phyloP scores from a whole-genome alignment of 2,888 invertebrate species.

The Callimorpha dominula region DNA sequence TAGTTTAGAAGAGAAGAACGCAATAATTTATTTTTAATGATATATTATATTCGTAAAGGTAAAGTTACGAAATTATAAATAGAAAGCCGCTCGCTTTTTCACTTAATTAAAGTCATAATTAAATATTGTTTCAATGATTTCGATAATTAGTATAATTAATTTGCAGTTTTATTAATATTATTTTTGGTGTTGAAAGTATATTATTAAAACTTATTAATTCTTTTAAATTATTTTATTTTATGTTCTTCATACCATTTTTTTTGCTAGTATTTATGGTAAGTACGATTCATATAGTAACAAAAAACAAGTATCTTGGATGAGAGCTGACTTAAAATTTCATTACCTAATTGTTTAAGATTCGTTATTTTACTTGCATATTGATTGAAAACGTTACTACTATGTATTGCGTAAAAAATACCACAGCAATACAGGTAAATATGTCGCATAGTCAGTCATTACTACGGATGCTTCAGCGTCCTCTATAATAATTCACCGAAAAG shows the following conservation, averaged over 20 bases:
- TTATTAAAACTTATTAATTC: not conserved
- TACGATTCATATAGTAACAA: not conserved
- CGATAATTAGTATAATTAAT: not conserved
- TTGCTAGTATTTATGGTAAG: not conserved
- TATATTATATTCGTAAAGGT: not conserved
- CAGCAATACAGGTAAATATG: no score
- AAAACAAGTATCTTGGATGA: not conserved
- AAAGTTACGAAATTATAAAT: constrained; percentile 5
- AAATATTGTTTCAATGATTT: constrained; percentile 1
- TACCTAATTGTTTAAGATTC: not conserved
- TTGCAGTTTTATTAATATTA: not conserved
- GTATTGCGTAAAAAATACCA: no score
- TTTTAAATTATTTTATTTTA: not conserved
- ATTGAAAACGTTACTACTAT: not conserved
- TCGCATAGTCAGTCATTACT: no score
- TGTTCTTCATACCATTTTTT: not conserved
- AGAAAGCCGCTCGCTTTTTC: not conserved
- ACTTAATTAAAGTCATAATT: not conserved
- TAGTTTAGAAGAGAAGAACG: no score
- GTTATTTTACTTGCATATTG: no score
- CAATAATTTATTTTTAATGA: not conserved
- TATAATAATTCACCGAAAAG: no score
- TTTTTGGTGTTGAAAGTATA: not conserved
- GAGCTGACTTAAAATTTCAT: not conserved
- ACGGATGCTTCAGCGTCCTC: no score